Evolutionary conservation across 2,113 vertebrate genomes (phyloP).

Genomic region (Conger conger): DNA sequence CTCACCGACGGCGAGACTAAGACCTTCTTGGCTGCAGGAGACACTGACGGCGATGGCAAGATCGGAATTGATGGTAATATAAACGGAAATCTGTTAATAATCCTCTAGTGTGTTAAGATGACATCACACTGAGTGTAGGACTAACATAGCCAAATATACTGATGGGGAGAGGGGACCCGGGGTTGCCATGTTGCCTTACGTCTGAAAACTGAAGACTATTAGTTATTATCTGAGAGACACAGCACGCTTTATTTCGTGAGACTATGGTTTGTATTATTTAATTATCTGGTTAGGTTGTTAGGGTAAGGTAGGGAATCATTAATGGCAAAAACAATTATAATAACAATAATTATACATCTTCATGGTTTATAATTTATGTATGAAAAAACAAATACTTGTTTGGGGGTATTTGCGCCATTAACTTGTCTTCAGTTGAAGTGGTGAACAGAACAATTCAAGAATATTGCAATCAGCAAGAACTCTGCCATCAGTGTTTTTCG

Average conservation of each 20-base stretch:
- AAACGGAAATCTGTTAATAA: background rate
- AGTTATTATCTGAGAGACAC: background rate
- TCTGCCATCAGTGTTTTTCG: background rate
- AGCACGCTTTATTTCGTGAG: background rate
- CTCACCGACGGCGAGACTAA: slow-evolving; percentile 71
- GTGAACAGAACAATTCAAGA: slow-evolving; percentile 2
- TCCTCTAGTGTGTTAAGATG: background rate
- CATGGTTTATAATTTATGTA: background rate
- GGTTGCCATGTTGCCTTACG: too few relatives aligned
- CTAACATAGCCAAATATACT: background rate
- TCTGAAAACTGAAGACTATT: too few relatives aligned
- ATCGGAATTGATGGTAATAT: slow-evolving; percentile 72
- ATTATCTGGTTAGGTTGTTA: background rate
- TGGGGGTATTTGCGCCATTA: background rate
- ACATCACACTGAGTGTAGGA: background rate
- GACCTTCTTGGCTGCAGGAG: slow-evolving; percentile 68
- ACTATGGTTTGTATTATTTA: background rate
- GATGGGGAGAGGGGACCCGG: too few relatives aligned
- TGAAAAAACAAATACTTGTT: background rate
- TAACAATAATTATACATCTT: background rate
- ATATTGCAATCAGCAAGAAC: background rate
- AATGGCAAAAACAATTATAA: background rate
- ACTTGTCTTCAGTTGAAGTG: background rate
- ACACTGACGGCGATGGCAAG: slow-evolving; percentile 76
- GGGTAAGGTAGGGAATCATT: background rate